Evolutionary conservation across 1,140 invertebrate species (phyloP), one percentile per base, ranked within the genome.

Genomic region (Oryctes rhinoceros): DNA sequence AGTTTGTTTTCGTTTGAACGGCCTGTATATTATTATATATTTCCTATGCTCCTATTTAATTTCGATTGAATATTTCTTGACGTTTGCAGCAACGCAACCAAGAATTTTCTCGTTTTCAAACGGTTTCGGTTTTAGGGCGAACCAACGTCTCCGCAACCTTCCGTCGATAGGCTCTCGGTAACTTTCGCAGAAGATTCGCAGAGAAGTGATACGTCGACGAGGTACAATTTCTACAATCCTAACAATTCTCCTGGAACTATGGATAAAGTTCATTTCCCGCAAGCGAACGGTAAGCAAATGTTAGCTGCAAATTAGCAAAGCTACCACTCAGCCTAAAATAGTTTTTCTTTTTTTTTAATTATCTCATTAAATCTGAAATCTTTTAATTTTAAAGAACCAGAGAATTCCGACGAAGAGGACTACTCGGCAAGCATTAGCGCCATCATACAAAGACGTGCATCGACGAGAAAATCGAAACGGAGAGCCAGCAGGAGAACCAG

Each of bases 361-460:
- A n/a, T n/a, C n/a, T n/a, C n/a, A n/a, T 15, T 18, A 59, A 37
- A 44, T n/a, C 7, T 10, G 2, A 1, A 47, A 11, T 24, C 7
- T 49, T 78, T 30, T 2, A 30, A 30, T 78, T 0, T 81, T 81
- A 82, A 83, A 86, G 88, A 87, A 79, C 82, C 76, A 83, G 90
- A 91, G 79, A 90, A 90, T 67, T 88, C 89, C 4, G 91, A 92
- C 82, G 92, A 94, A 80, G 94, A 96, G 81, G 94, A 96, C 83
- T 96, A 96, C 85, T 96, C 94, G 0, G 92, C 91, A 9, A 96
- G 94, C 82, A 91, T 95, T 59, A 94, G 91, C 80, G 95, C 93
- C 4, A 96, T 96, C 78, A 91, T 97, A 80, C 92, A 94, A 84
- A 90, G 94, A 79, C 89, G 93, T 80, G 92, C 92, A 44, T 94